Evolutionary conservation across 2,888 invertebrate genomes (phyloP).

Genomic region (Tetragonula carbonaria): DNA sequence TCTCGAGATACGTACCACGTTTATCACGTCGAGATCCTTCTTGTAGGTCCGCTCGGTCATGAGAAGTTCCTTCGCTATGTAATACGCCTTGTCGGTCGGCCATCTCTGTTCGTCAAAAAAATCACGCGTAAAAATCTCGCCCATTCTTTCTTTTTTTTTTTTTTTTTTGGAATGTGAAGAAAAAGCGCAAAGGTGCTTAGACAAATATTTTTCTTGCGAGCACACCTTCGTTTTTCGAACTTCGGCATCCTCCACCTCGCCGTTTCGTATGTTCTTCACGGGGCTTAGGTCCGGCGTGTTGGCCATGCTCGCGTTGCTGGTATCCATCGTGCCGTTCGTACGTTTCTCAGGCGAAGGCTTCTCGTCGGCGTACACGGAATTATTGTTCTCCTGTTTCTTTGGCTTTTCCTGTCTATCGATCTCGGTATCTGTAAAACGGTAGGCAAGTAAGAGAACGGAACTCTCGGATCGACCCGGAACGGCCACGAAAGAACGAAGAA

Average conservation of each 20-base stretch:
- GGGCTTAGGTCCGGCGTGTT: conserved; percentile 81
- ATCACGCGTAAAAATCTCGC: background rate
- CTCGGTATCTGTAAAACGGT: conserved; percentile 73
- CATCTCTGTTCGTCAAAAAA: conserved; percentile 84
- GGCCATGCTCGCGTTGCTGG: conserved; percentile 70
- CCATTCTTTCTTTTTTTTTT: too few relatives aligned
- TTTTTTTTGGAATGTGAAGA: too few relatives aligned
- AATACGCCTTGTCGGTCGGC: conserved; percentile 90
- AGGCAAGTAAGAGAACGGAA: conserved; percentile 39
- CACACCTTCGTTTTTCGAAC: conserved; percentile 62
- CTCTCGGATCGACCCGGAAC: background rate
- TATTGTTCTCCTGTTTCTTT: conserved; percentile 78
- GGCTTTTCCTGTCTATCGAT: conserved; percentile 52
- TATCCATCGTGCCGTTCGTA: conserved; percentile 70
- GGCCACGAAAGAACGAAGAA: conserved; percentile 15
- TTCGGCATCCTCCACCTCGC: conserved; percentile 71
- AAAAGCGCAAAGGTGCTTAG: too few relatives aligned
- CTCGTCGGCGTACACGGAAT: conserved; percentile 74
- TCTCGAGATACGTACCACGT: conserved; percentile 86
- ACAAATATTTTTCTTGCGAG: background rate
- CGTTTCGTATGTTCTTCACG: conserved; percentile 78
- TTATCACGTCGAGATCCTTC: conserved; percentile 96
- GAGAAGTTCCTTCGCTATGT: conserved; percentile 95
- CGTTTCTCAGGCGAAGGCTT: conserved; percentile 70
- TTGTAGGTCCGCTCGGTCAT: conserved; percentile 98